These are phyloP conservation scores for chimpanzee (Pan troglodytes) DNA, from an alignment of 2,113 vertebrate genomes.

Conservation along the genomic window NHGRI_mPanTro3-v2.1_pri NC_072418.2:8367501-8368000, in stretches of 20 bases:
- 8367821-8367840: not conserved
- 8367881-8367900: not conserved
- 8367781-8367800: not conserved
- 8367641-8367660: no score
- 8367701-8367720: accelerated
- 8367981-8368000: no score
- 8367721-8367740: not conserved
- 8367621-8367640: no score
- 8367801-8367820: not conserved
- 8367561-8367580: no score
- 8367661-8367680: no score
- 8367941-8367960: not conserved
- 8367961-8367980: not conserved
- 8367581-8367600: no score
- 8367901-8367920: not conserved
- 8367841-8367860: not conserved
- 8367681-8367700: no score
- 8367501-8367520: no score
- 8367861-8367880: not conserved
- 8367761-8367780: not conserved
- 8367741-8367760: accelerated
- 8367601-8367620: no score
- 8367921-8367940: accelerated
- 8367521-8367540: no score
- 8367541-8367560: no score